Evolutionary conservation across 2,797 vertebrate genomes (phyloP).

Genomic region (Hafferia zeledoni): DNA sequence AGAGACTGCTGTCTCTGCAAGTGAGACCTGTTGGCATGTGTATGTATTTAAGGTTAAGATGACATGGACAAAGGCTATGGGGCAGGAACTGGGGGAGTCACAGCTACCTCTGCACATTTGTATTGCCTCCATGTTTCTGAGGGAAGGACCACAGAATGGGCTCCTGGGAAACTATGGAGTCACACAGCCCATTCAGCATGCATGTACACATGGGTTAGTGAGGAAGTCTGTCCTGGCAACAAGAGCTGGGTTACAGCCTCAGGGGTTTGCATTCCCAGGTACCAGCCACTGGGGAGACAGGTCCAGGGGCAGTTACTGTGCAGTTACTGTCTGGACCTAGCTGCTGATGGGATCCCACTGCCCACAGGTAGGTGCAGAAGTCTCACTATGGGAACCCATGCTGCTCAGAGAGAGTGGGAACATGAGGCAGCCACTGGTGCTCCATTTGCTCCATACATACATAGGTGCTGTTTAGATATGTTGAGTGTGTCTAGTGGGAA

Average conservation of each 20-base stretch:
- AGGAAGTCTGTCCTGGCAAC: not conserved
- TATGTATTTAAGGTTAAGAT: not conserved
- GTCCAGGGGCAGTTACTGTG: not conserved
- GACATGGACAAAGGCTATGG: not conserved
- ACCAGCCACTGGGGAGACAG: not conserved
- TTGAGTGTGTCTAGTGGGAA: not conserved
- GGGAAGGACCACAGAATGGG: not conserved
- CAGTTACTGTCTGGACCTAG: not conserved
- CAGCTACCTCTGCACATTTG: not conserved
- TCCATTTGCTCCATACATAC: accelerated
- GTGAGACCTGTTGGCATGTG: not conserved
- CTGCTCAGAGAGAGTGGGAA: not conserved
- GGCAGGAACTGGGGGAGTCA: not conserved
- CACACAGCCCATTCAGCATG: not conserved
- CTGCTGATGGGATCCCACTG: not conserved
- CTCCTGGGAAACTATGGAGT: not conserved
- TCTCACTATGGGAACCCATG: accelerated
- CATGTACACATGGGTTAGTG: accelerated
- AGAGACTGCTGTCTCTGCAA: not conserved
- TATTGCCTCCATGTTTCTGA: not conserved
- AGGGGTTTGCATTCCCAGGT: not conserved
- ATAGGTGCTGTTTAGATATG: not conserved
- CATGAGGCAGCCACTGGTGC: not conserved
- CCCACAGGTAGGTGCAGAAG: accelerated
- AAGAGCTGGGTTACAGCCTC: not conserved